Base-by-base conservation (phyloP, 2,113 vertebrate genomes). In the Castor canadensis region DNA sequence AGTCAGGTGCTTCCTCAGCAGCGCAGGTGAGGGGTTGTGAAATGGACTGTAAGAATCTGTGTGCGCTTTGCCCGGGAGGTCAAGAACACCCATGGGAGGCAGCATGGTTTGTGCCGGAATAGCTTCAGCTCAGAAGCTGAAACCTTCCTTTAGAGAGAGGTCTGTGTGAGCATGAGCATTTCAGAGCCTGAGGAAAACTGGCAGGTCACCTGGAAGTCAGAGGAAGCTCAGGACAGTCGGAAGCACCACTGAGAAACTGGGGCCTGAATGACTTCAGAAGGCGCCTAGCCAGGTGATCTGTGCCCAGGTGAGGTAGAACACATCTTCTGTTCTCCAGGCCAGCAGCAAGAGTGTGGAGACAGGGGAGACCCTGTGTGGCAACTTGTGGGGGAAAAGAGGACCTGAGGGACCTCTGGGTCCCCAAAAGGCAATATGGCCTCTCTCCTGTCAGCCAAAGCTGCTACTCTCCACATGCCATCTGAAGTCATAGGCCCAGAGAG, bases 141-240 rank as follows among this genome's bases (percentile, higher is more conserved):
- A 13, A 3, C 64, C n/a, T n/a, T n/a, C n/a, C n/a, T n/a, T n/a
- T 1, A 9, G 3, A 2, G 11, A n/a, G 13, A 2, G 1, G 0
- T 12, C 24, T 1, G 7, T 3, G 28, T 9, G 5, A 28, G 16
- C 47, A 26, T 0, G 28, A 5, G 12, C 9, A 0, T 3, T 6
- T 54, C 9, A 64, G 6, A 1, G 38, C 9, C 9, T 0, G 15
- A 49, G 4, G 49, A n/a, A 26, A 16, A 1, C 28, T 4, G 38
- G 87, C 66, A 45, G 82, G 20, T 16, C 11, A 8, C 6, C 54
- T 19, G 0, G 1, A 17, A 12, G 28, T 67, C 15, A 26, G 45
- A 66, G 9, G 30, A 28, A 35, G 26, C 4, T 15, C 47, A 16
- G 28, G 49, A 49, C 38, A 8, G n/a, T 40, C n/a, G 83, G n/a